Evolutionary conservation across 2,113 vertebrate species (phyloP).

Genomic region (Rhombomys opimus): DNA sequence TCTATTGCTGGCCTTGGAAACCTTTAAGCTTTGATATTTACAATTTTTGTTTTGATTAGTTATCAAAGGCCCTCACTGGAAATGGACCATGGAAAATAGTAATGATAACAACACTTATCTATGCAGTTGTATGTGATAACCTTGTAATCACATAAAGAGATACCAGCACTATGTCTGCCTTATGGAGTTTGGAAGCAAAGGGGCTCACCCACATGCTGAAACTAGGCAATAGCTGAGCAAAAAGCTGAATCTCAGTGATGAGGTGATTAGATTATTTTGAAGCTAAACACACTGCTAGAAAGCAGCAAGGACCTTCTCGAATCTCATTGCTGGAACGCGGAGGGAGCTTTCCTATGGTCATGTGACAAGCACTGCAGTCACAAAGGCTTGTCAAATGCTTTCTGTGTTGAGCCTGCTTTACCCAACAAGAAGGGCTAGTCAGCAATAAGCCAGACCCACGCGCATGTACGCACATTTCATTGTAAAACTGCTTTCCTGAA

Average conservation of each 20-base stretch:
- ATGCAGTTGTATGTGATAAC: not conserved
- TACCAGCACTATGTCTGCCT: not conserved
- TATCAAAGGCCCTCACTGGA: conserved; percentile 31
- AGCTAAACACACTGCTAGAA: conserved; percentile 2
- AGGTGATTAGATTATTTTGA: conserved; percentile 48
- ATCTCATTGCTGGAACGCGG: not conserved
- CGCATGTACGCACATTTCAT: not conserved
- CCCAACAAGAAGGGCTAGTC: conserved; percentile 45
- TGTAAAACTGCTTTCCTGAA: not conserved
- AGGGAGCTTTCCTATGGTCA: not conserved
- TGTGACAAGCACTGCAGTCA: conserved; percentile 4
- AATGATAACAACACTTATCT: not conserved
- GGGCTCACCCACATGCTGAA: not conserved
- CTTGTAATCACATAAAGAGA: not conserved
- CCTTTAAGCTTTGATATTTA: conserved; percentile 31
- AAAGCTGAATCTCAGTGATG: conserved; percentile 7
- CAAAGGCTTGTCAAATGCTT: conserved; percentile 53
- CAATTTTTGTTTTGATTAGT: conserved; percentile 5
- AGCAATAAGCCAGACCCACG: not conserved
- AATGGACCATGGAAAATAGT: not conserved
- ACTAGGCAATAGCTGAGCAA: not conserved
- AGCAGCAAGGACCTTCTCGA: not conserved
- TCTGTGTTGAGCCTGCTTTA: conserved; percentile 49
- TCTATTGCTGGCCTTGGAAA: not conserved
- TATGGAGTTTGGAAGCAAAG: conserved; percentile 1